Evolutionary conservation across 2,888 invertebrate species (phyloP).

Genomic region (Boloria euphrosyne): DNA sequence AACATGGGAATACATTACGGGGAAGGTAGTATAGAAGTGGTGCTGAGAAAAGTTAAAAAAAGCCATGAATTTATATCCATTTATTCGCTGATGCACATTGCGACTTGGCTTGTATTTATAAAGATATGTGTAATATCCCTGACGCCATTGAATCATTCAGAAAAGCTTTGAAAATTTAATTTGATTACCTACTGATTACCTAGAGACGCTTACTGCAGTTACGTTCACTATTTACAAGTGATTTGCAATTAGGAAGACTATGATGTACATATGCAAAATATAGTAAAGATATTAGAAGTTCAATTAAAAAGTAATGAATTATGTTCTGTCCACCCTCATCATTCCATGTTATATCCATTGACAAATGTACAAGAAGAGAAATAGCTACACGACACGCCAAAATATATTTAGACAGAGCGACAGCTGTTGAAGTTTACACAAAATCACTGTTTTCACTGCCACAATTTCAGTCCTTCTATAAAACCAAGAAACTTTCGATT

Average conservation of each 20-base stretch:
- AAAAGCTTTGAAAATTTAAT: slow-evolving; percentile 96
- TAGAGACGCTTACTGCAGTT: slow-evolving; percentile 99
- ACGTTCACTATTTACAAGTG: slow-evolving; percentile 98
- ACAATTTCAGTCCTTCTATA: slow-evolving; percentile 87
- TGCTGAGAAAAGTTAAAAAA: slow-evolving; percentile 97
- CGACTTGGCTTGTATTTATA: slow-evolving; percentile 99
- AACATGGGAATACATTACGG: slow-evolving; percentile 99
- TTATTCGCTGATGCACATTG: slow-evolving; percentile 99
- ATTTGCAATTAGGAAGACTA: slow-evolving; percentile 99
- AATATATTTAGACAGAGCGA: slow-evolving; percentile 95
- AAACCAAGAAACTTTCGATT: slow-evolving; percentile 84
- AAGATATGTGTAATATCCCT: slow-evolving; percentile 98
- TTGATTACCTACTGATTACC: slow-evolving; percentile 99
- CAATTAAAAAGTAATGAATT: slow-evolving; percentile 95
- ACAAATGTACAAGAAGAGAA: slow-evolving; percentile 95
- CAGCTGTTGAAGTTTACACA: too few relatives aligned
- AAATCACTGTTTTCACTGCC: too few relatives aligned
- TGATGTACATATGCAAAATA: slow-evolving; percentile 94
- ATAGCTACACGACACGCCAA: slow-evolving; percentile 98
- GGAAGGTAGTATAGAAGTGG: slow-evolving; percentile 98
- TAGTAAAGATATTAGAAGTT: slow-evolving; percentile 96
- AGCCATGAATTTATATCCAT: slow-evolving; percentile 99
- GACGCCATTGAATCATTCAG: slow-evolving; percentile 98
- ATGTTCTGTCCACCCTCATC: slow-evolving; percentile 99
- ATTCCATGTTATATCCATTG: slow-evolving; percentile 99